These are phyloP conservation scores for Rhingia rostrata DNA, from an alignment of 2,888 invertebrate genomes.

Conservation along the genomic window DNA sequence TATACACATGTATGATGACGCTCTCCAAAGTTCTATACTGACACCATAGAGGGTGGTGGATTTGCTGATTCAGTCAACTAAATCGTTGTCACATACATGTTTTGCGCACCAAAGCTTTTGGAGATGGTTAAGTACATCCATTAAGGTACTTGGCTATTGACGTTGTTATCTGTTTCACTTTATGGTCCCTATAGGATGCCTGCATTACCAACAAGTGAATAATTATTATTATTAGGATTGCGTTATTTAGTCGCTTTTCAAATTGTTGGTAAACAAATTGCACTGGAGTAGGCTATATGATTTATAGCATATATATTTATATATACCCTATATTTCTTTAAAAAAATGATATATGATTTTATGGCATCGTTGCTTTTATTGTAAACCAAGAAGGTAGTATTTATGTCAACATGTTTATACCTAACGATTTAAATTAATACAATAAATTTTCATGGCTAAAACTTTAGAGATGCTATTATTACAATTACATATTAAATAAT, in stretches of 20 bases:
- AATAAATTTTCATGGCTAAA: no score
- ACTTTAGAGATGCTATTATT: no score
- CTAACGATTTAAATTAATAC: no score
- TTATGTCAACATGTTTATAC: no score
- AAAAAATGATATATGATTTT: no score
- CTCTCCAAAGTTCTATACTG: conserved; percentile 53
- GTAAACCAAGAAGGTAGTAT: no score
- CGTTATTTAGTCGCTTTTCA: background rate
- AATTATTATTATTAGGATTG: background rate
- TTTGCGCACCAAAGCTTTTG: conserved; percentile 61
- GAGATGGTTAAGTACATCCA: conserved; percentile 40
- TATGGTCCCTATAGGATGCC: conserved; percentile 1
- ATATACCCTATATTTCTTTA: no score
- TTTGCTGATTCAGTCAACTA: conserved; percentile 32
- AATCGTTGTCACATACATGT: conserved; percentile 27
- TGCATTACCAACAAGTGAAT: conserved; percentile 2
- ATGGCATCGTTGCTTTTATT: no score
- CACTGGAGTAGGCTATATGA: no score
- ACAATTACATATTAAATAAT: no score
- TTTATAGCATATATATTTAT: no score
- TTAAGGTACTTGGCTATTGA: conserved; percentile 21
- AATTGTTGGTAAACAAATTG: background rate
- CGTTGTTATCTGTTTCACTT: conserved; percentile 9
- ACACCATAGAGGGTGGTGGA: conserved; percentile 53
- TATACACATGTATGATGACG: conserved; percentile 64